Percentiles rank a stretch among this genome's conserved stretches.
Conservation (phyloP, 1,140 invertebrate species). For the Oedothorax gibbosus region DNA sequence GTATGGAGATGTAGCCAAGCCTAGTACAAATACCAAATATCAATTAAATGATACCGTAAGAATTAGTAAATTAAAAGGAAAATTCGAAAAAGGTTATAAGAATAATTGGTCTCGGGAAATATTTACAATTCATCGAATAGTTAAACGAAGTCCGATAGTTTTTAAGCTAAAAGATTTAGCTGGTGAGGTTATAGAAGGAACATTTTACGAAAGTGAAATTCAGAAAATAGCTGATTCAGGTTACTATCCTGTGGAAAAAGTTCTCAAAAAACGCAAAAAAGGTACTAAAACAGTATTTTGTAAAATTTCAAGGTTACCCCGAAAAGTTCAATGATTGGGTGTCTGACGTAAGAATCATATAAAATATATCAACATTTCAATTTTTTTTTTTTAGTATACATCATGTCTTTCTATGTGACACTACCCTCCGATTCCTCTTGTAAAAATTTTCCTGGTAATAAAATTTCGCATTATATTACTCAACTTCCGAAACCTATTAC, state of each 20-base stretch:
- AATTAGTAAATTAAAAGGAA: too few relatives aligned
- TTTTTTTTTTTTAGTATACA: not conserved
- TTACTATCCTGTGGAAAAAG: slow-evolving; percentile 1
- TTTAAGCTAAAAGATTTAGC: too few relatives aligned
- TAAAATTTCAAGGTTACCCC: slow-evolving; percentile 19
- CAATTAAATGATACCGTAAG: too few relatives aligned
- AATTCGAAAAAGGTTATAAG: too few relatives aligned
- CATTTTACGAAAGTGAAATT: too few relatives aligned
- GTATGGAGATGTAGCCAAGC: not conserved
- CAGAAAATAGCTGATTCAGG: too few relatives aligned
- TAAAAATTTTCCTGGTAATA: slow-evolving; percentile 4
- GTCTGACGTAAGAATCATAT: not conserved
- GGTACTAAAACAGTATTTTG: slow-evolving; percentile 5
- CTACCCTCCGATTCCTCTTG: slow-evolving; percentile 8
- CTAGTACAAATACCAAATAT: not conserved
- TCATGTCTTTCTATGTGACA: slow-evolving; percentile 19
- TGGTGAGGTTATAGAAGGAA: too few relatives aligned
- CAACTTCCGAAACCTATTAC: not conserved
- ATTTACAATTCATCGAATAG: too few relatives aligned
- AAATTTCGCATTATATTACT: slow-evolving; percentile 8
- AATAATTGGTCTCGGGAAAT: too few relatives aligned
- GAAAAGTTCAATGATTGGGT: slow-evolving; percentile 17
- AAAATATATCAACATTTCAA: not conserved
- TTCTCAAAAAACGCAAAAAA: not conserved
- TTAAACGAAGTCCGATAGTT: too few relatives aligned